Evolutionary conservation across 2,113 vertebrate species (phyloP).

Genomic region (Centropristis striata): DNA sequence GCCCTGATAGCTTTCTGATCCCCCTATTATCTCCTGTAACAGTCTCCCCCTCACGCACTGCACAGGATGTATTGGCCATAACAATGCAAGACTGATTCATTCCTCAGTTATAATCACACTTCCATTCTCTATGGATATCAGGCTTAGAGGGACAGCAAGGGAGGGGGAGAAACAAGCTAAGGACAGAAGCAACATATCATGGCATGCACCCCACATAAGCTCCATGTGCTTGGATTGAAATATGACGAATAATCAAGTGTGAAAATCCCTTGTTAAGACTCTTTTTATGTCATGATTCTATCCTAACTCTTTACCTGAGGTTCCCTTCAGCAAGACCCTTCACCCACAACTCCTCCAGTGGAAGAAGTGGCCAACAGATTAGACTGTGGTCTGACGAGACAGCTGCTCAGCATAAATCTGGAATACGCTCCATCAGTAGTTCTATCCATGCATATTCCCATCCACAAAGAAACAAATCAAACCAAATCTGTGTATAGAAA

Average conservation of each 20-base stretch:
- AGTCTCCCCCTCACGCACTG: constrained; percentile 2
- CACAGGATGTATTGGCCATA: constrained; percentile 17
- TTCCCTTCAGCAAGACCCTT: background rate
- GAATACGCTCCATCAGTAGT: background rate
- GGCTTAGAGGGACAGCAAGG: background rate
- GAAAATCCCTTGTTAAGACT: background rate
- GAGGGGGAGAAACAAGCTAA: background rate
- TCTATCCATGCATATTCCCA: background rate
- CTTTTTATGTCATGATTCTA: background rate
- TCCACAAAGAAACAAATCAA: background rate
- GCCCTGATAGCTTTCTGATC: constrained; percentile 31
- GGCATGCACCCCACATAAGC: background rate
- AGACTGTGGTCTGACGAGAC: background rate
- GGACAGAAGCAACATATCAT: background rate
- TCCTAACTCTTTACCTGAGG: background rate
- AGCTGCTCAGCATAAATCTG: background rate
- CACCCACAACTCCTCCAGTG: background rate
- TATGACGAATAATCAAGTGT: background rate
- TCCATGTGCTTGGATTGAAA: background rate
- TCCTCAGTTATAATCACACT: constrained; percentile 26
- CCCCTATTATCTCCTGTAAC: constrained; percentile 23
- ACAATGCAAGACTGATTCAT: constrained; percentile 36
- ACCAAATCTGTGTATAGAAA: background rate
- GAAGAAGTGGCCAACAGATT: background rate
- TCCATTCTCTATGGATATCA: constrained; percentile 28